These are phyloP conservation scores for Tachystola acroxantha DNA, from an alignment of 2,888 invertebrate species.

Conservation along the genomic window DNA sequence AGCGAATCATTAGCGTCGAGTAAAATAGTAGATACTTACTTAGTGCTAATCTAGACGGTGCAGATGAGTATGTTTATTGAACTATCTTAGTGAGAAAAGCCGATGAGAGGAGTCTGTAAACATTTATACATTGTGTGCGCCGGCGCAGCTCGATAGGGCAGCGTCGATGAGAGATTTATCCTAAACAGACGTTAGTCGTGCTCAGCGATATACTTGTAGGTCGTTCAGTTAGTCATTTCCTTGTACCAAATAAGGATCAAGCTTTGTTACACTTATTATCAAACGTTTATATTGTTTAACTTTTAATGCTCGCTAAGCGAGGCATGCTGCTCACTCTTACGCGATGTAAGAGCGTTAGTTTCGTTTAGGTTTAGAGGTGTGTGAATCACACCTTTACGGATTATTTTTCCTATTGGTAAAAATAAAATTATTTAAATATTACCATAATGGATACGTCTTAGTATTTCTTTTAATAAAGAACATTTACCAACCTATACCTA, in stretches of 20 bases:
- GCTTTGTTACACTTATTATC: constrained; percentile 9
- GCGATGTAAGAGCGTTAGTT: too few species aligned
- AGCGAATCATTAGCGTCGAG: too few species aligned
- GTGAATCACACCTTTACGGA: too few species aligned
- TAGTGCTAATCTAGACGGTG: constrained; percentile 23
- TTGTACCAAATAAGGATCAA: constrained; percentile 14
- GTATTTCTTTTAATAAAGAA: too few species aligned
- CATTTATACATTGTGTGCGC: constrained; percentile 46
- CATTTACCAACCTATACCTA: too few species aligned
- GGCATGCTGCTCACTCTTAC: too few species aligned
- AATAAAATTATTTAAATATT: too few species aligned
- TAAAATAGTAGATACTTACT: background rate
- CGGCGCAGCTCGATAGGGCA: constrained; percentile 32
- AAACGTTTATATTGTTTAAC: too few species aligned
- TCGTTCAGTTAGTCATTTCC: constrained; percentile 20
- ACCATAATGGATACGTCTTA: too few species aligned
- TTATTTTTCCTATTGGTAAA: too few species aligned
- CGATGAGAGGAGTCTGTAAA: constrained; percentile 64
- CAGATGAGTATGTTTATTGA: constrained; percentile 47
- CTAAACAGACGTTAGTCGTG: constrained; percentile 29
- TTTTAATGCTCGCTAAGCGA: too few species aligned
- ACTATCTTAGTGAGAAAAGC: constrained; percentile 45
- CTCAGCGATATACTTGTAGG: constrained; percentile 37
- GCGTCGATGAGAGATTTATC: constrained; percentile 58
- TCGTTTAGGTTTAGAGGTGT: too few species aligned